A percentile compares a stretch with the other conserved stretches of the same genome.
phyloP scores from a whole-genome alignment of 2,888 invertebrate genomes.

The Steromphala cineraria region DNA sequence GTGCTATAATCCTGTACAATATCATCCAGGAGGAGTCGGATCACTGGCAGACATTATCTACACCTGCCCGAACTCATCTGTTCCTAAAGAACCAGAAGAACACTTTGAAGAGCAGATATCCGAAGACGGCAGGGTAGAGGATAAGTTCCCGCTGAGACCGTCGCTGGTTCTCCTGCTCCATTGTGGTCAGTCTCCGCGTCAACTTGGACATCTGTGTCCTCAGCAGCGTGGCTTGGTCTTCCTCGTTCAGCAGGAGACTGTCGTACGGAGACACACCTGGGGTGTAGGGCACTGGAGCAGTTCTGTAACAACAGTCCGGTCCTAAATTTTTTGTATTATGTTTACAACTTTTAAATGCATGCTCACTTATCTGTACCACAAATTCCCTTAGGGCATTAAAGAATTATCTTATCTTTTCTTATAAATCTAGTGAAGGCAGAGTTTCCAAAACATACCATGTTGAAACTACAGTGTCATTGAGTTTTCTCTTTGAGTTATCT shows the following conservation, averaged over 20 bases:
- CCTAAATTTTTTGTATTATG: not conserved
- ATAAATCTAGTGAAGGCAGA: too few relatives aligned
- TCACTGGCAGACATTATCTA: not conserved
- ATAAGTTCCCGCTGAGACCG: slow-evolving; percentile 91
- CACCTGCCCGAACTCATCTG: slow-evolving; percentile 34
- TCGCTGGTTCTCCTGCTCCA: slow-evolving; percentile 90
- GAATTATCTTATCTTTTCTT: too few relatives aligned
- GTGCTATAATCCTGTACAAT: too few relatives aligned
- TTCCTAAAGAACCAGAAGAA: slow-evolving; percentile 56
- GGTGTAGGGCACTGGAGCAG: slow-evolving; percentile 47
- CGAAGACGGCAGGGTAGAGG: slow-evolving; percentile 87
- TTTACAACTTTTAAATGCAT: too few relatives aligned
- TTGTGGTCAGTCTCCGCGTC: slow-evolving; percentile 88
- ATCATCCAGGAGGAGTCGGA: too few relatives aligned
- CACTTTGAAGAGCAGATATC: slow-evolving; percentile 88
- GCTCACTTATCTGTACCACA: too few relatives aligned
- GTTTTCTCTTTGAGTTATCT: too few relatives aligned
- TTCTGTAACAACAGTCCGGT: slow-evolving; percentile 26
- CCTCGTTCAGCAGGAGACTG: slow-evolving; percentile 61
- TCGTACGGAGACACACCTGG: slow-evolving; percentile 60
- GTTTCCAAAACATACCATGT: too few relatives aligned
- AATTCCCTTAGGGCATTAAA: too few relatives aligned
- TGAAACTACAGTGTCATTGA: too few relatives aligned
- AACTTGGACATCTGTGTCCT: slow-evolving; percentile 86
- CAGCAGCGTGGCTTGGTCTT: slow-evolving; percentile 58